Percentiles rank a stretch among this genome's conserved stretches.
Evolutionary conservation across 2,797 vertebrate genomes (phyloP).

Genomic region (Cichlasoma orientale): DNA sequence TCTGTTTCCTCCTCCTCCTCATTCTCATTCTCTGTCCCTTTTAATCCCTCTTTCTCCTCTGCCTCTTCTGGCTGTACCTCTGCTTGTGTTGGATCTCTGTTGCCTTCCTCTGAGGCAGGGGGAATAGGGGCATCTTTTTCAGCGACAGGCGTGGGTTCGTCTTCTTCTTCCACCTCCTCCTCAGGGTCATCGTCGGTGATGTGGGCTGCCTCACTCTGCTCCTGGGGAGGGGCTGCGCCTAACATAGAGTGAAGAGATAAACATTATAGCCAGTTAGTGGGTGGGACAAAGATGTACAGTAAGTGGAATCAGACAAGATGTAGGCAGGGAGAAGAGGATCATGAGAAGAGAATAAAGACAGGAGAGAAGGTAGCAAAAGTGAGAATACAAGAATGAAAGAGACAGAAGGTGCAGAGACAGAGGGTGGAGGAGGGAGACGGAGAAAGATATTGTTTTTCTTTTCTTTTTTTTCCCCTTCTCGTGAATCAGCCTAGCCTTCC

Average conservation of each 20-base stretch:
- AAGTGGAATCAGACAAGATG: constrained; percentile 40
- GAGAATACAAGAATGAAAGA: constrained; percentile 36
- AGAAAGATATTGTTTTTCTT: constrained; percentile 33
- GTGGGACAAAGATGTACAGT: constrained; percentile 42
- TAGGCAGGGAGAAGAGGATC: constrained; percentile 43
- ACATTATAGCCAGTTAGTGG: constrained; percentile 28
- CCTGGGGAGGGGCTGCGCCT: constrained; percentile 79
- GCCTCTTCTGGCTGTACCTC: constrained; percentile 66
- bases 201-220: constrained; percentile 55
- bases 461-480: constrained; percentile 3
- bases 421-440: constrained; percentile 57
- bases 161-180: constrained; percentile 59
- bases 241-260: constrained; percentile 21
- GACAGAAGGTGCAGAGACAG: constrained; percentile 40
- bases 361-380: constrained; percentile 25
- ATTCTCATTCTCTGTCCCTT: constrained; percentile 56
- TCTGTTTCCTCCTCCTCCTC: constrained; percentile 25
- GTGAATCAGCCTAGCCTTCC: constrained; percentile 55
- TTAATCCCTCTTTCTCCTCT: constrained; percentile 75
- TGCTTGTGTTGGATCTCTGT: constrained; percentile 41
- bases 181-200: constrained; percentile 39
- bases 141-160: constrained; percentile 48
- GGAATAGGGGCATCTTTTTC: constrained; percentile 58
- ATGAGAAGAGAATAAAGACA: constrained; percentile 22
- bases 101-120: constrained; percentile 48